Percentiles rank a stretch among this genome's conserved stretches.
These are phyloP conservation scores for Gallinago stenura DNA, from an alignment of 2,797 vertebrate species.

Conservation along the genomic window DNA sequence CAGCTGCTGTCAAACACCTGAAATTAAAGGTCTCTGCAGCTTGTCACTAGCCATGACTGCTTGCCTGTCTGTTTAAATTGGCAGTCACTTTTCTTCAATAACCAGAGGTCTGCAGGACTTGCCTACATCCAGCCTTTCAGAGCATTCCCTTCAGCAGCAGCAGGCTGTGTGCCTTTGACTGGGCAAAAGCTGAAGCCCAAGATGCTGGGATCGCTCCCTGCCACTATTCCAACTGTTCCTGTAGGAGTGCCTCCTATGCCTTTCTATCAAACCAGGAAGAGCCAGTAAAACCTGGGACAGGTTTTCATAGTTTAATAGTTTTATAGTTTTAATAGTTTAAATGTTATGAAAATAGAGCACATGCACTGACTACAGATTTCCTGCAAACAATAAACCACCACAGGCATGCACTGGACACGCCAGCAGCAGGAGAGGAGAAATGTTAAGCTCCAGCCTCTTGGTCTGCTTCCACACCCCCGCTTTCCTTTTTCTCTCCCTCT, in stretches of 20 bases:
- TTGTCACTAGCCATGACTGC: background rate
- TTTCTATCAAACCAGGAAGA: background rate
- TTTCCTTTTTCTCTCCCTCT: background rate
- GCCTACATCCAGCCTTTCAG: background rate
- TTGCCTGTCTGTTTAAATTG: background rate
- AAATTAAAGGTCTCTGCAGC: background rate
- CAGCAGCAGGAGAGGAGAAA: background rate
- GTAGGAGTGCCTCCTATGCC: background rate
- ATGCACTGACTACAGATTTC: background rate
- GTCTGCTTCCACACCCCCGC: background rate
- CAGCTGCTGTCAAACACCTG: background rate
- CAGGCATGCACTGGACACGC: background rate
- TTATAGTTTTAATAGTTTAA: background rate
- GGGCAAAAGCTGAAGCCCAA: background rate
- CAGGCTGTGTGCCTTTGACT: background rate
- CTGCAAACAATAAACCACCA: background rate
- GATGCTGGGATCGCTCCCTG: background rate
- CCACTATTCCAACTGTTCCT: background rate
- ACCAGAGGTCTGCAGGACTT: background rate
- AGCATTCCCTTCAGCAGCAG: background rate
- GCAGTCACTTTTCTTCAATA: background rate
- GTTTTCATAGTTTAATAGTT: background rate
- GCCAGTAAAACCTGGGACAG: background rate
- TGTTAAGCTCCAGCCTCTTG: background rate
- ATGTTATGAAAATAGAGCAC: background rate